Percentiles rank a stretch among this genome's conserved stretches.
These are phyloP conservation scores for Apotomis capreana DNA, from an alignment of 2,888 invertebrate genomes.

Conservation along the genomic window DNA sequence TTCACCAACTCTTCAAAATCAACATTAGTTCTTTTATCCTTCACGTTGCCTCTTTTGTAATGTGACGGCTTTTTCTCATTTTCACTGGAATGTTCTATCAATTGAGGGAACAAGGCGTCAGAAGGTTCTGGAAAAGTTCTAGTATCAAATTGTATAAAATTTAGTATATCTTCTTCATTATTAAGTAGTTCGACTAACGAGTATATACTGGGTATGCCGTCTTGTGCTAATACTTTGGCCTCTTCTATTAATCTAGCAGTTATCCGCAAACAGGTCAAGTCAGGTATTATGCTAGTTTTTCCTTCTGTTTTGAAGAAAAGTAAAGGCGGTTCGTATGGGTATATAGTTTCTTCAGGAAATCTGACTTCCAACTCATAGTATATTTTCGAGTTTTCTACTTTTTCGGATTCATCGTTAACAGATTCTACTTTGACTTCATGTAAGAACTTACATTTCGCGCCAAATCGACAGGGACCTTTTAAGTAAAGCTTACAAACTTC, in stretches of 20 bases:
- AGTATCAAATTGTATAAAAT: constrained; percentile 82
- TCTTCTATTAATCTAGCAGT: constrained; percentile 87
- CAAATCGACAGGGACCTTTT: constrained; percentile 88
- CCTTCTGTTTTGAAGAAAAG: constrained; percentile 86
- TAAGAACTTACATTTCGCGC: constrained; percentile 88
- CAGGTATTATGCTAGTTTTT: constrained; percentile 83
- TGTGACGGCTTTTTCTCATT: constrained; percentile 81
- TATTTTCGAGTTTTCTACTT: constrained; percentile 66
- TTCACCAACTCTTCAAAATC: constrained; percentile 81
- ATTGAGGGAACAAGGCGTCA: constrained; percentile 85
- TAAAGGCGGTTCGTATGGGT: constrained; percentile 89
- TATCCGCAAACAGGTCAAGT: constrained; percentile 85
- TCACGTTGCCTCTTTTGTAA: constrained; percentile 85
- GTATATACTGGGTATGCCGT: constrained; percentile 89
- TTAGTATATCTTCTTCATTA: constrained; percentile 86
- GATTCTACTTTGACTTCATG: constrained; percentile 82
- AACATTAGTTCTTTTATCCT: constrained; percentile 76
- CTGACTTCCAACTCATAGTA: constrained; percentile 88
- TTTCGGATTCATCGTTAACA: constrained; percentile 55
- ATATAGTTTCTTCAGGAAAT: constrained; percentile 87
- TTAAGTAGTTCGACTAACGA: constrained; percentile 87
- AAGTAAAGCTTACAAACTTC: constrained; percentile 86
- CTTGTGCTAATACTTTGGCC: constrained; percentile 85
- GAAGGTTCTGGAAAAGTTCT: constrained; percentile 79
- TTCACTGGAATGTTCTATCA: constrained; percentile 67